These are phyloP conservation scores for Mimumesa dahlbomi DNA, from an alignment of 2,888 invertebrate species.

Conservation along the genomic window DNA sequence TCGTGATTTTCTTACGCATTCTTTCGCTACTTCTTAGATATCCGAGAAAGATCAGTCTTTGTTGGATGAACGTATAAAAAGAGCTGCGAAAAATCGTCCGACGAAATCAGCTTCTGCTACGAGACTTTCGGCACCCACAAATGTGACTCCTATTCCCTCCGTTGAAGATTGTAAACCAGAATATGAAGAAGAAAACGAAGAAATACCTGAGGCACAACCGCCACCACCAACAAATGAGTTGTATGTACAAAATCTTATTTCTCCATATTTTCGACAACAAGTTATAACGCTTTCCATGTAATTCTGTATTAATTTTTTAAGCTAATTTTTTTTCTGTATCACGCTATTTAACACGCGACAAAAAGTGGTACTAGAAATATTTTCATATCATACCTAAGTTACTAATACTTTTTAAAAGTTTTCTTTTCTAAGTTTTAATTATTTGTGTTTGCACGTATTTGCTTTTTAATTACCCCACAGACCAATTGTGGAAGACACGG, in stretches of 20 bases:
- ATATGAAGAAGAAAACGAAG: constrained; percentile 76
- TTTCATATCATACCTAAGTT: too few species aligned
- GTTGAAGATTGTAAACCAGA: constrained; percentile 77
- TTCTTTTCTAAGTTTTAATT: constrained; percentile 13
- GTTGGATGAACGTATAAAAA: constrained; percentile 97
- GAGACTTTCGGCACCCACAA: constrained; percentile 76
- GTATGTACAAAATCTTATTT: too few species aligned
- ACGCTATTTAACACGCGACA: too few species aligned
- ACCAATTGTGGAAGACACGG: constrained; percentile 27
- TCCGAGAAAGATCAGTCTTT: constrained; percentile 97
- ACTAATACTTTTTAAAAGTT: too few species aligned
- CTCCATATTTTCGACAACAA: too few species aligned
- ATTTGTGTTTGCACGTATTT: constrained; percentile 51
- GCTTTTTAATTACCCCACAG: constrained; percentile 55
- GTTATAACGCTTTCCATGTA: too few species aligned
- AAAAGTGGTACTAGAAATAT: too few species aligned
- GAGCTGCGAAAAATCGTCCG: constrained; percentile 87
- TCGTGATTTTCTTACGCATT: constrained; percentile 8
- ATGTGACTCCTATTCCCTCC: constrained; percentile 78
- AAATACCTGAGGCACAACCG: constrained; percentile 61
- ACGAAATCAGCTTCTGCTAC: constrained; percentile 81
- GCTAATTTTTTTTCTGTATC: too few species aligned
- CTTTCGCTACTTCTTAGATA: constrained; percentile 82
- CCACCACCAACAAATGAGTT: constrained; percentile 40
- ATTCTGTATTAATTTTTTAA: too few species aligned